Evolutionary conservation across 1,140 invertebrate genomes (phyloP).

Genomic region (Gonioctena quinquepunctata): DNA sequence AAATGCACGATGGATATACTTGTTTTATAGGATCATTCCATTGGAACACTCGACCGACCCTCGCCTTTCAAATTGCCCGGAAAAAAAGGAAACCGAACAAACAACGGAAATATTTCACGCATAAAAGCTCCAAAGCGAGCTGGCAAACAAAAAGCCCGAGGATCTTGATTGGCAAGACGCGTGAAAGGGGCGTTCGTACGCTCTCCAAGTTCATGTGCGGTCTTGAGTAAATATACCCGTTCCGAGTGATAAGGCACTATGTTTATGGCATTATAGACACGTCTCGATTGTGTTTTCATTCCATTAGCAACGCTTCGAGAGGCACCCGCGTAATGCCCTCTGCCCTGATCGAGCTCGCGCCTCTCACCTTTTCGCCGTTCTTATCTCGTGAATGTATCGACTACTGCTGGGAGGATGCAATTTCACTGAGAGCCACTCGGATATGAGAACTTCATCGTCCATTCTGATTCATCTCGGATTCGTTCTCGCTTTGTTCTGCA

Average conservation of each 20-base stretch:
- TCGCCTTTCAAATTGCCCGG: background rate
- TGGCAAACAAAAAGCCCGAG: slow-evolving; percentile 20
- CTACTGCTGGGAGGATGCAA: background rate
- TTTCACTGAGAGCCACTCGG: background rate
- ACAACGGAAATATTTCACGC: slow-evolving; percentile 14
- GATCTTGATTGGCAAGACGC: slow-evolving; percentile 31
- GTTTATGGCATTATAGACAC: slow-evolving; percentile 37
- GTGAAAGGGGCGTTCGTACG: slow-evolving; percentile 10
- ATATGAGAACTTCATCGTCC: background rate
- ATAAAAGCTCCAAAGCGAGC: slow-evolving; percentile 12
- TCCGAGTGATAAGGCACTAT: slow-evolving; percentile 19
- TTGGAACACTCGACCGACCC: background rate
- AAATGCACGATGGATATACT: too few relatives aligned
- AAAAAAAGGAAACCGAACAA: background rate
- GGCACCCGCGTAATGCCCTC: background rate
- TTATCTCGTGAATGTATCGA: background rate
- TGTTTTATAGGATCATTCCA: too few relatives aligned
- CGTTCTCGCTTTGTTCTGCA: too few relatives aligned
- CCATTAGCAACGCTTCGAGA: slow-evolving; percentile 22
- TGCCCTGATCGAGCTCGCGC: background rate
- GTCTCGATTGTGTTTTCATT: slow-evolving; percentile 40
- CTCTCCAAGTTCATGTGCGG: slow-evolving; percentile 25
- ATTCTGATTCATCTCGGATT: background rate
- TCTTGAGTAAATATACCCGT: slow-evolving; percentile 16
- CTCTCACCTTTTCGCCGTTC: background rate